phyloP scores from a whole-genome alignment of 2,113 vertebrate genomes.

The Axis porcinus region DNA sequence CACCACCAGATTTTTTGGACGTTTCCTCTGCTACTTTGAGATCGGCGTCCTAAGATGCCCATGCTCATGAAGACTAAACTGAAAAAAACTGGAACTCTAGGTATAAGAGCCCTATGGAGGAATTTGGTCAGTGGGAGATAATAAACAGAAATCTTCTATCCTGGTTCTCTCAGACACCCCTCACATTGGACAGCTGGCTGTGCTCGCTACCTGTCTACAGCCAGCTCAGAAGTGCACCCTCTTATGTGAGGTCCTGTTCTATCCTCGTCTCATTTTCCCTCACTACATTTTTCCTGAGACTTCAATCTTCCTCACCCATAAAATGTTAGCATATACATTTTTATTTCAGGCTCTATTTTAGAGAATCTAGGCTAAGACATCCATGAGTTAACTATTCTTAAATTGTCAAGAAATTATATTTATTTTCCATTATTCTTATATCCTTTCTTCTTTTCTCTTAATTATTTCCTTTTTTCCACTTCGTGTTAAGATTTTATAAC shows the following conservation, averaged over 20 bases:
- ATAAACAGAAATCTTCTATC: neutral
- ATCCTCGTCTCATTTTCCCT: neutral
- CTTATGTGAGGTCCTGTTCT: fast-evolving
- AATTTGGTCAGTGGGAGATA: neutral
- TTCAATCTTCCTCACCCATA: neutral
- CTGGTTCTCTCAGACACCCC: neutral
- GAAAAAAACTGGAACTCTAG: neutral
- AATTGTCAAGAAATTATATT: neutral
- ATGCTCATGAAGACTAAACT: neutral
- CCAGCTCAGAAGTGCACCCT: neutral
- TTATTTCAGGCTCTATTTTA: neutral
- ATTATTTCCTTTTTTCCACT: neutral
- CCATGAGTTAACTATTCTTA: neutral
- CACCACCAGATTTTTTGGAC: fast-evolving
- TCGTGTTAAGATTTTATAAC: neutral
- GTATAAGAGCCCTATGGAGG: neutral
- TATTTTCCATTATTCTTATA: neutral
- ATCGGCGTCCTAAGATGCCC: neutral
- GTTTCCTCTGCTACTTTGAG: neutral
- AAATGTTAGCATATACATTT: neutral
- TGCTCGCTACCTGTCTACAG: neutral
- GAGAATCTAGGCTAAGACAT: neutral
- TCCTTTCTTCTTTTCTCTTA: neutral
- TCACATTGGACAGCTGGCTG: neutral
- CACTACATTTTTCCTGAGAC: neutral